A percentile compares a stretch with the other conserved stretches of the same genome.
phyloP scores from a whole-genome alignment of 2,797 vertebrate species.

The Acipenser oxyrinchus region DNA sequence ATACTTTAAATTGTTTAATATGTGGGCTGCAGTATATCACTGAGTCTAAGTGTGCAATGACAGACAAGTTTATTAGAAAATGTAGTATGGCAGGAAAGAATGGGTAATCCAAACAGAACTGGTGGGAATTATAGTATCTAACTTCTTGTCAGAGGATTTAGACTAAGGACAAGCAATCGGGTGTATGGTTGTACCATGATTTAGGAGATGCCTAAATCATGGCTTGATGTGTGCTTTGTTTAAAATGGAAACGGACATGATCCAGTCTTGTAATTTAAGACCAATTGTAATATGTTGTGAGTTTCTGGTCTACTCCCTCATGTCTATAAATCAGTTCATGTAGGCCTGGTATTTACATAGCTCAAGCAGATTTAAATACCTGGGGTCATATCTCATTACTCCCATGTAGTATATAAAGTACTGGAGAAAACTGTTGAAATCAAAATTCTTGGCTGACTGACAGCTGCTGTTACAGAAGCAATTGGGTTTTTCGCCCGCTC shows the following conservation, averaged over 20 bases:
- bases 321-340: neutral
- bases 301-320: no score
- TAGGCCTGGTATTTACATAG: neutral
- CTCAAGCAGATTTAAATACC: neutral
- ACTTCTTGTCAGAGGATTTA: constrained; percentile 24
- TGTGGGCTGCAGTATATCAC: neutral
- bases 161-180: constrained; percentile 31
- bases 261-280: no score
- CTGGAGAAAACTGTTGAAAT: neutral
- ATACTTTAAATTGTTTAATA: constrained; percentile 8
- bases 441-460: neutral
- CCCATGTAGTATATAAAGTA: neutral
- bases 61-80: constrained; percentile 5
- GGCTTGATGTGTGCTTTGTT: no score
- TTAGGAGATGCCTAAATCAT: constrained; percentile 23
- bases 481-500: no score
- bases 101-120: constrained; percentile 5
- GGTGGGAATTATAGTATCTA: constrained; percentile 9
- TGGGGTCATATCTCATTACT: neutral
- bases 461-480: neutral
- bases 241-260: no score
- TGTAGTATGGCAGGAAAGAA: constrained; percentile 1
- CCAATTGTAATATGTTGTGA: no score
- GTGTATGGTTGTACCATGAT: constrained; percentile 13
- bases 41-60: constrained; percentile 6